Conservation (phyloP, 2,113 vertebrate genomes). For the Elgaria multicarinata region DNA sequence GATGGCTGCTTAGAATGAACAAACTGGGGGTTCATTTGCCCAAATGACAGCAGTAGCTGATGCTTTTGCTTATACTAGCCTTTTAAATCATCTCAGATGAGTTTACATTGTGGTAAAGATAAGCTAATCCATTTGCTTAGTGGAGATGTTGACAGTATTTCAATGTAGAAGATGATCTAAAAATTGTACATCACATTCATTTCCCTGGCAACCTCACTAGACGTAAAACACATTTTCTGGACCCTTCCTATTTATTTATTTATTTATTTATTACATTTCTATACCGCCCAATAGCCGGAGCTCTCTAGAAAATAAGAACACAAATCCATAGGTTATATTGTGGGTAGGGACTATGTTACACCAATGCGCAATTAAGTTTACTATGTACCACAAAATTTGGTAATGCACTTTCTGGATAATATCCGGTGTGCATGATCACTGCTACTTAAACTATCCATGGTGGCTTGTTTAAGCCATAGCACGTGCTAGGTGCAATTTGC, state of each 20-base stretch:
- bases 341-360: not conserved
- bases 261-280: no score
- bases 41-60: not conserved
- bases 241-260: no score
- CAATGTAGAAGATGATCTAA: not conserved
- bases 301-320: not conserved
- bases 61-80: not conserved
- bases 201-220: not conserved
- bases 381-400: not conserved
- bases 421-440: no score
- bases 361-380: not conserved
- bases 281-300: no score
- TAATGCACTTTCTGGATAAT: not conserved
- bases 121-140: not conserved
- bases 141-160: not conserved
- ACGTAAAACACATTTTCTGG: not conserved
- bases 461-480: no score
- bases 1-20: not conserved
- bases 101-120: not conserved
- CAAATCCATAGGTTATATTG: not conserved
- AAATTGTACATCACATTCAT: not conserved
- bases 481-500: no score
- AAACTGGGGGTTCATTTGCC: not conserved
- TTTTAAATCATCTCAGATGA: not conserved
- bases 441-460: no score